Base-by-base conservation (phyloP, 2,797 vertebrate species). In the Sebastes minor region DNA sequence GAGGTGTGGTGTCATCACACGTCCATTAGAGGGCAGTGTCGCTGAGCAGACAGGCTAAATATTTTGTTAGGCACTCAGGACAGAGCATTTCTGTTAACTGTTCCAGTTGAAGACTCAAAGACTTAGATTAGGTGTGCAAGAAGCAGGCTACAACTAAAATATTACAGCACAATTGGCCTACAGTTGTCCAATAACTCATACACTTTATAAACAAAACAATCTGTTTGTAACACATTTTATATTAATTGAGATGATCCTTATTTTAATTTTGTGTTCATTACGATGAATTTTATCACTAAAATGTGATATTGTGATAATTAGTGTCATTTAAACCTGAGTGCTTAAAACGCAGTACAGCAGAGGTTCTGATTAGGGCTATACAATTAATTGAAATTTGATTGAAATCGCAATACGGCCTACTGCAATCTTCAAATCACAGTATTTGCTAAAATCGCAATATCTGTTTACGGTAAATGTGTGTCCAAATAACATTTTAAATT, bases 21-120 rank as follows among this genome's bases (percentile, higher is more conserved):
- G 25, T 46, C 88, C 88, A 76, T 23, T 77, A 85, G 91, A 80
- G 87, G 88, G 86, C 83, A 84, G 53, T 74, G 72, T 83, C 5
- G 23, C 71, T 20, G 1, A 16, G 14, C 35, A 76, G 5, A 74
- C 8, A 4, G 16, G 23, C 14, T 11, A 8, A 10, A 38, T 4
- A 56, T 60, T 60, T 56, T 25, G 8, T 35, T n/a, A 23, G 1
- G 16, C 9, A 2, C 6, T 38, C 23, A 5, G 22, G 9, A 59
- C 3, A 35, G 12, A 57, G 22, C 12, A 13, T 30, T 16, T 65
- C 22, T 55, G 52, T 2, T 4, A 38, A 60, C 10, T 69, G n/a
- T 55, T 59, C 3, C 53, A 35, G 20, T 71, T 25, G 16, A 25
- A n/a, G 20, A 23, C n/a, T 57, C 32, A 6, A 61, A 64, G 14